Evolutionary conservation across 2,113 vertebrate species (phyloP).

Genomic region (Tonatia bakeri): DNA sequence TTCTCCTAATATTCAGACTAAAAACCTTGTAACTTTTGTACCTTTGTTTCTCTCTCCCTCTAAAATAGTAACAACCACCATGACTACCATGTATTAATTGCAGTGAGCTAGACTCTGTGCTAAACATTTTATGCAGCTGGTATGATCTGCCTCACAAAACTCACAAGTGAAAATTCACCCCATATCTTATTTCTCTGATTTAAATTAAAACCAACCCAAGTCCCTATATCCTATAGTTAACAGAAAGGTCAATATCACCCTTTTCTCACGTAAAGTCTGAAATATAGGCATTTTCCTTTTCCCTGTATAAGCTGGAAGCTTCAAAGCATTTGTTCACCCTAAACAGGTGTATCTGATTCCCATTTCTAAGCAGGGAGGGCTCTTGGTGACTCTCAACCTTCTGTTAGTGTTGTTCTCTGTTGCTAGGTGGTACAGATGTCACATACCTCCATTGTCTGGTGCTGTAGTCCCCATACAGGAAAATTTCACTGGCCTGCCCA

Average conservation of each 20-base stretch:
- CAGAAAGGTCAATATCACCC: not conserved
- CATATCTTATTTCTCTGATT: slow-evolving; percentile 20
- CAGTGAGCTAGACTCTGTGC: not conserved
- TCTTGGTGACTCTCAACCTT: not conserved
- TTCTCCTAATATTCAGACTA: not conserved
- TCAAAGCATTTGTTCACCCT: not conserved
- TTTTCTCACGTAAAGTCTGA: slow-evolving; percentile 2
- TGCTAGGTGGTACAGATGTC: not conserved
- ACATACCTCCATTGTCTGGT: not conserved
- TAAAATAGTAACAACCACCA: not conserved
- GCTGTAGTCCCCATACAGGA: not conserved
- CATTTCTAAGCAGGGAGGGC: not conserved
- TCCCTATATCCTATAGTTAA: not conserved
- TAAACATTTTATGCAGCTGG: not conserved
- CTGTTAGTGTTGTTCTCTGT: not conserved
- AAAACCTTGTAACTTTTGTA: not conserved
- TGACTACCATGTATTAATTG: not conserved
- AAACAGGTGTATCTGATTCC: slow-evolving; percentile 28
- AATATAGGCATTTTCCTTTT: slow-evolving; percentile 22
- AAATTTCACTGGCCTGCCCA: not conserved
- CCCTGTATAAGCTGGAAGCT: not conserved
- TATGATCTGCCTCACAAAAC: not conserved
- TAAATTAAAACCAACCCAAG: slow-evolving; percentile 12
- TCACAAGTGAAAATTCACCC: not conserved
- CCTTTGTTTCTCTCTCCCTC: not conserved